A percentile compares a stretch with the other conserved stretches of the same genome.
phyloP scores from a whole-genome alignment of 2,888 invertebrate species.

The Caenorhabditis sp. region DNA sequence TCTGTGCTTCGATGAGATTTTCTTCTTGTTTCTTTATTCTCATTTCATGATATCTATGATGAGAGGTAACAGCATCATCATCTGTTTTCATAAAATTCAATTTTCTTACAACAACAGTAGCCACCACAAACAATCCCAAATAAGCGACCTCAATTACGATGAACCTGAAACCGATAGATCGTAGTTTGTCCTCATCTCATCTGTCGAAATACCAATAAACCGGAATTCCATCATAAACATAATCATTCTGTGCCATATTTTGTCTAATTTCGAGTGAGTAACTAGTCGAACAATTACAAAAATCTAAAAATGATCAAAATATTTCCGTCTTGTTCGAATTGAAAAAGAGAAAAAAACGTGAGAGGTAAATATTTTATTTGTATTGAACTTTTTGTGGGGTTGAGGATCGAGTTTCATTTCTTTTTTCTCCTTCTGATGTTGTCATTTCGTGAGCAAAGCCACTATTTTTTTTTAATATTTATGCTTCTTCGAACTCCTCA shows the following conservation, averaged over 20 bases:
- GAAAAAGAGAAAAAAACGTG: background rate
- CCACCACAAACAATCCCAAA: constrained; percentile 4
- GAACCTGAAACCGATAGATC: background rate
- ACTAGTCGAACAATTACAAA: background rate
- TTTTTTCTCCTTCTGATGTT: background rate
- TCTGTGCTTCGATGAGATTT: constrained; percentile 11
- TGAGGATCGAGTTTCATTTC: background rate
- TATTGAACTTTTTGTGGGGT: background rate
- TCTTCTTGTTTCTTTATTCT: constrained; percentile 20
- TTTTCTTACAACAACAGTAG: constrained; percentile 6
- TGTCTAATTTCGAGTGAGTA: background rate
- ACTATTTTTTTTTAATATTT: too few relatives aligned
- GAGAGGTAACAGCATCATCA: constrained; percentile 21
- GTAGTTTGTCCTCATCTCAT: too few relatives aligned
- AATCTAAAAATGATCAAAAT: background rate
- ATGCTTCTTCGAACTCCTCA: too few relatives aligned
- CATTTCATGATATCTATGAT: constrained; percentile 16
- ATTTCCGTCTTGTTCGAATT: constrained; percentile 4
- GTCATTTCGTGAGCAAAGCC: background rate
- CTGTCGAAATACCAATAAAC: background rate
- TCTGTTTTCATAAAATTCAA: constrained; percentile 13
- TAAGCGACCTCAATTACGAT: constrained; percentile 17
- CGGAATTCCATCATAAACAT: constrained; percentile 2
- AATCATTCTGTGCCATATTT: background rate
- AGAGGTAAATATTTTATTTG: background rate